These are phyloP conservation scores for Drosophila birchii DNA, from an alignment of 2,888 invertebrate genomes.

Conservation along the genomic window DNA sequence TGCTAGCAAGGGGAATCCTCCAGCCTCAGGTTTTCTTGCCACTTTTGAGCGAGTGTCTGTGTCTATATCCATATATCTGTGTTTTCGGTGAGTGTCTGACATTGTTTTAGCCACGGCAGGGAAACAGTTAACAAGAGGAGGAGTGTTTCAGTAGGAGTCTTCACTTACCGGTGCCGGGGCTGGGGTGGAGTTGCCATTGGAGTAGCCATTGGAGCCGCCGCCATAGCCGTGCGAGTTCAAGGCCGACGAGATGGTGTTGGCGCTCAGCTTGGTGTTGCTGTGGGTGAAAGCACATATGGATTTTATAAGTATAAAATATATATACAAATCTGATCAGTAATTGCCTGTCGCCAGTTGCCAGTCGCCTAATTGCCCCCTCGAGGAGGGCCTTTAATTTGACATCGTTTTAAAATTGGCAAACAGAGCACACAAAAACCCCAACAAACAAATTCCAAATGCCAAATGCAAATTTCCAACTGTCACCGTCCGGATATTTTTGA, in stretches of 20 bases:
- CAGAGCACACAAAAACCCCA: conserved; percentile 26
- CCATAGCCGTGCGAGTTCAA: conserved; percentile 86
- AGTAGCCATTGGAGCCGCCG: conserved; percentile 81
- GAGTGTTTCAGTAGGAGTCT: background rate
- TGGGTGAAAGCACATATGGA: conserved; percentile 44
- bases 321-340: conserved; percentile 32
- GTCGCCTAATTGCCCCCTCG: conserved; percentile 44
- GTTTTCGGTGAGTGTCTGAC: conserved; percentile 50
- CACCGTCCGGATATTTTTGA: conserved; percentile 18
- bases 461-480: conserved; percentile 58
- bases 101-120: conserved; percentile 58
- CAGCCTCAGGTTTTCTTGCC: background rate
- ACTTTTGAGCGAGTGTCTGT: conserved; percentile 41
- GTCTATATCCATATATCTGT: conserved; percentile 26
- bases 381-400: conserved; percentile 56
- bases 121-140: conserved; percentile 38
- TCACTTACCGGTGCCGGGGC: conserved; percentile 82
- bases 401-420: conserved; percentile 52
- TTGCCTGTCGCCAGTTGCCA: conserved; percentile 33
- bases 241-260: conserved; percentile 91
- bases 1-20: background rate
- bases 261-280: conserved; percentile 90
- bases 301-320: background rate
- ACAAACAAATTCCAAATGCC: conserved; percentile 59
- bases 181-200: conserved; percentile 80